Evolutionary conservation across 2,888 invertebrate genomes (phyloP), one percentile per base, ranked within the genome.

Genomic region (Acleris literana): DNA sequence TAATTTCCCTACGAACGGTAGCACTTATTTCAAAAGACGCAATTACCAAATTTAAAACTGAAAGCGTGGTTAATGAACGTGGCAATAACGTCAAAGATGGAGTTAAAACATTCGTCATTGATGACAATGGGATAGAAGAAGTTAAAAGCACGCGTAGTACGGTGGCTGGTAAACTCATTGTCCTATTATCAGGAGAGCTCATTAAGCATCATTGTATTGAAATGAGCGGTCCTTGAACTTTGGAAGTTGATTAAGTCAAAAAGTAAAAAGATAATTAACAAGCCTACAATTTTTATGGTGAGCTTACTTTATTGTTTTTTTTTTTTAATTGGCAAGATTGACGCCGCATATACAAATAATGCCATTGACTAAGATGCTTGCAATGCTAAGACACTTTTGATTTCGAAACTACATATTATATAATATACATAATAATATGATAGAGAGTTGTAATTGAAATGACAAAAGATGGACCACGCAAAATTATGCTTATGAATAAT

Each of bases 191-290:
- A 57, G 52, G 46, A n/a, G 29, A 43, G 17, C 52, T 66, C 66
- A 66, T 66, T 66, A 66, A 25, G 57, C 61, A 66, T 66, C 66
- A 66, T 66, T 66, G 66, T 66, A 66, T 66, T 66, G 48, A 66
- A 66, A 66, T 66, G 46, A 51, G 33, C 57, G 66, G 66, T 66
- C 62, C 62, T 66, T 66, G 61, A 66, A 62, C 66, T 48, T 57
- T 46, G 52, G 20, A 22, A 25, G 3, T 60, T 53, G 58, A 48
- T 58, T 63, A 55, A 20, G 53, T 53, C 18, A 46, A 62, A 54
- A 61, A 59, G 48, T 29, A 25, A 56, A 53, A 53, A 49, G 7
- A 3, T 49, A 49, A 46, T 46, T 16, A n/a, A 46, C 46, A 16
- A 46, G 16, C 13, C 20, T 17, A 49, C 0, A 1, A 4, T 13